Evolutionary conservation across 2,888 invertebrate genomes (phyloP).

Genomic region (Drosophila villosipedis): DNA sequence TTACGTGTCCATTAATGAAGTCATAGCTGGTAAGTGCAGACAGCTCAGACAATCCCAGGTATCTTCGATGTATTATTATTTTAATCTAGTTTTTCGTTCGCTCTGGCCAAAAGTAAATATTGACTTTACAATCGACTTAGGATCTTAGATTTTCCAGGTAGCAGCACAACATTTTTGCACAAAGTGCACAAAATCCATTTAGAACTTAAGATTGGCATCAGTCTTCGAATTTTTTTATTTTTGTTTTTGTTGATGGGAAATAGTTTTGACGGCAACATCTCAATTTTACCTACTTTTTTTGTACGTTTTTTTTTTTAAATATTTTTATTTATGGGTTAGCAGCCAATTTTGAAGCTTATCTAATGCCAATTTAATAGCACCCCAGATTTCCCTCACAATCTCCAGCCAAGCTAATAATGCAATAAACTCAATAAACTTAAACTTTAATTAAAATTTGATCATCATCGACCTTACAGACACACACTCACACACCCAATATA

Average conservation of each 20-base stretch:
- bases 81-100: constrained; percentile 64
- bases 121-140: constrained; percentile 80
- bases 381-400: constrained; percentile 41
- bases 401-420: constrained; percentile 74
- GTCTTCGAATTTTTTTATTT: constrained; percentile 4
- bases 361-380: constrained; percentile 74
- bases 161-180: constrained; percentile 24
- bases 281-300: constrained; percentile 21
- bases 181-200: constrained; percentile 61
- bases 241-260: constrained; percentile 7
- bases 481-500: background rate
- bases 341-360: constrained; percentile 35
- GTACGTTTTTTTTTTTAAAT: background rate
- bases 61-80: constrained; percentile 54
- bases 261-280: background rate
- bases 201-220: constrained; percentile 44
- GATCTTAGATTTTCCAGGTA: constrained; percentile 50
- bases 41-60: constrained; percentile 43
- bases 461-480: constrained; percentile 26
- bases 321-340: constrained; percentile 20
- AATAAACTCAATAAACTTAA: constrained; percentile 48
- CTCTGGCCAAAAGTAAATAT: constrained; percentile 73
- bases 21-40: constrained; percentile 39
- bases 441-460: constrained; percentile 72
- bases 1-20: constrained; percentile 54